A percentile compares a stretch with the other conserved stretches of the same genome.
Conservation (phyloP, 2,888 invertebrate species). For the Drosophila meridiana region DNA sequence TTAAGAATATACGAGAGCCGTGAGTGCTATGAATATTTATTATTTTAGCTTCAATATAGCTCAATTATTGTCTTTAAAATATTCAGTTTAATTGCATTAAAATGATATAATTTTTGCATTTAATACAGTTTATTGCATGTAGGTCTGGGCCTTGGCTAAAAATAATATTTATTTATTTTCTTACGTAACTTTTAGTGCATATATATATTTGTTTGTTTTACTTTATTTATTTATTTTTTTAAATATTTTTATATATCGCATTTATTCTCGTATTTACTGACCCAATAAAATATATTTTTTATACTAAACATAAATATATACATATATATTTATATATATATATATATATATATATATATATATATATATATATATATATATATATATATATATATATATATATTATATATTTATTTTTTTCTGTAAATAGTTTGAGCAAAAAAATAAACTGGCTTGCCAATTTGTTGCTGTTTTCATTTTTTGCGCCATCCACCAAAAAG, state of each 20-base stretch:
- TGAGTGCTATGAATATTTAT: neutral
- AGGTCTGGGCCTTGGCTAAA: slow-evolving; percentile 5
- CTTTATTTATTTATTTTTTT: slow-evolving; percentile 11
- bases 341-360: too few relatives aligned
- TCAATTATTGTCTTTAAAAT: neutral
- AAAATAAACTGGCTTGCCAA: slow-evolving; percentile 65
- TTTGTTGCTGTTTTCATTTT: slow-evolving; percentile 41
- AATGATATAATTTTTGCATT: neutral
- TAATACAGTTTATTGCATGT: neutral
- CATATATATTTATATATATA: too few relatives aligned
- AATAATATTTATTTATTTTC: slow-evolving; percentile 1
- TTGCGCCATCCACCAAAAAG: slow-evolving; percentile 55
- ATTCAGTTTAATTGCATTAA: neutral
- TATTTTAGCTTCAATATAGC: neutral
- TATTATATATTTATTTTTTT: slow-evolving; percentile 26
- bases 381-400: too few relatives aligned
- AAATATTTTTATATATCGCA: too few relatives aligned
- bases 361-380: too few relatives aligned
- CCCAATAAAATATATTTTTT: slow-evolving; percentile 14
- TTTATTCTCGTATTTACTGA: slow-evolving; percentile 4
- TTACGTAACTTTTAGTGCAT: neutral
- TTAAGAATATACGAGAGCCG: neutral
- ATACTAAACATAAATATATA: neutral
- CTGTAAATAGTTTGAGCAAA: slow-evolving; percentile 26
- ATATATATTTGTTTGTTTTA: neutral